These are phyloP conservation scores for Psittacula derbiana DNA, from an alignment of 2,797 vertebrate species.

Conservation along the genomic window DNA sequence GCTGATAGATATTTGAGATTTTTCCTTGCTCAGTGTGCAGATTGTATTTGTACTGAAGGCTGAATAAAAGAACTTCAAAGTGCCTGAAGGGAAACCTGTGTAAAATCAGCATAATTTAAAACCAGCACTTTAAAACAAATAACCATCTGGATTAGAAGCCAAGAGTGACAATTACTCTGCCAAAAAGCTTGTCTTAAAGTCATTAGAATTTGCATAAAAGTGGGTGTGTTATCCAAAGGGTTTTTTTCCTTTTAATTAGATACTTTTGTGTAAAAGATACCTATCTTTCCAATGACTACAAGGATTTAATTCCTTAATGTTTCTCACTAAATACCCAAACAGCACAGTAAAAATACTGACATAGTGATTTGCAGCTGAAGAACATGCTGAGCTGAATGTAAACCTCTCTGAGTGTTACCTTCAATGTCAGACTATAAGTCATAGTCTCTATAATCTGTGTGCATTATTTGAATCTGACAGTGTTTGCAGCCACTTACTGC, in stretches of 20 bases:
- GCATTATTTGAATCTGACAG: neutral
- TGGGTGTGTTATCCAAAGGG: neutral
- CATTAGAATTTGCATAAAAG: neutral
- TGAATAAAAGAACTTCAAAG: neutral
- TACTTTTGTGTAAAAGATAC: neutral
- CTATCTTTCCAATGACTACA: neutral
- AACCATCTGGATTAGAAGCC: neutral
- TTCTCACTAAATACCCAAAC: neutral
- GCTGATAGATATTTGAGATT: neutral
- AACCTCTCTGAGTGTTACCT: neutral
- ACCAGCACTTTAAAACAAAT: neutral
- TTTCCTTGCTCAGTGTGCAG: neutral
- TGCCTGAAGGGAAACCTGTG: neutral
- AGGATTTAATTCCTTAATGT: neutral
- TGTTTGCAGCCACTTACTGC: neutral
- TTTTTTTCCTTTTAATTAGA: neutral
- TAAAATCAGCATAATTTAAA: neutral
- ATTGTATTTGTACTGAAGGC: neutral
- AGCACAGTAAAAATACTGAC: neutral
- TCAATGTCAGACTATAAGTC: neutral
- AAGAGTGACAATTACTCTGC: neutral
- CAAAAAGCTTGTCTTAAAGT: neutral
- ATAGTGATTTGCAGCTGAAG: neutral
- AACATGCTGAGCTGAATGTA: neutral
- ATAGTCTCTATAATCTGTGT: neutral